Evolutionary conservation across 2,797 vertebrate genomes (phyloP).

Genomic region (Taenioides sp.): DNA sequence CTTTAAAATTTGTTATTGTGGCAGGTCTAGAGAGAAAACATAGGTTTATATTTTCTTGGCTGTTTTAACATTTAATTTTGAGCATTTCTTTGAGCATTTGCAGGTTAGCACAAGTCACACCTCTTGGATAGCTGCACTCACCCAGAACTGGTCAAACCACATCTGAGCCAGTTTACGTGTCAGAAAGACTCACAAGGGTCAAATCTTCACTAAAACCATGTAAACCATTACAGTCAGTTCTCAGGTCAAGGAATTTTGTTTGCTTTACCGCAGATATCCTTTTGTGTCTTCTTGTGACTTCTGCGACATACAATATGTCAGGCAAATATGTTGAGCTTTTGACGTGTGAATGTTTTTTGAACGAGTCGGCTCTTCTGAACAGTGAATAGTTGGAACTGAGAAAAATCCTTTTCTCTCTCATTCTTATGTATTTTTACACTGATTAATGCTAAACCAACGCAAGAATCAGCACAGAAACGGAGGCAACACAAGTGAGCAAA

Average conservation of each 20-base stretch:
- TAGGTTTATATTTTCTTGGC: neutral
- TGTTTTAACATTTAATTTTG: neutral
- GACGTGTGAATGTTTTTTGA: neutral
- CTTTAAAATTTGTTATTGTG: too few species aligned
- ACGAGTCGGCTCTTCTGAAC: too few species aligned
- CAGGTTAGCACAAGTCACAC: neutral
- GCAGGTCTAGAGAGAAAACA: too few species aligned
- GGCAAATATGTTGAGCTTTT: neutral
- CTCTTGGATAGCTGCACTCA: neutral
- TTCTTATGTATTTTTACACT: too few species aligned
- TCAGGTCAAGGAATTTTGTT: neutral
- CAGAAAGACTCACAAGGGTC: neutral
- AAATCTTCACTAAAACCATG: neutral
- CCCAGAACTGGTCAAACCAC: slow-evolving; percentile 1
- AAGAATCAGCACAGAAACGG: too few species aligned
- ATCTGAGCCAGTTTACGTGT: neutral
- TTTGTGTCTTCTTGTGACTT: neutral
- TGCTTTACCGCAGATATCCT: neutral
- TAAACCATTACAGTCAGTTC: neutral
- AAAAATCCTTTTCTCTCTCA: too few species aligned
- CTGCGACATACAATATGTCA: neutral
- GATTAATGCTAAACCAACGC: too few species aligned
- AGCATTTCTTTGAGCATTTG: neutral
- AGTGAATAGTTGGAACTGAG: neutral
- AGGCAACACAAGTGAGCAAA: too few species aligned